Evolutionary conservation across 2,888 invertebrate species (phyloP).

Genomic region (Macrosiphum euphorbiae): DNA sequence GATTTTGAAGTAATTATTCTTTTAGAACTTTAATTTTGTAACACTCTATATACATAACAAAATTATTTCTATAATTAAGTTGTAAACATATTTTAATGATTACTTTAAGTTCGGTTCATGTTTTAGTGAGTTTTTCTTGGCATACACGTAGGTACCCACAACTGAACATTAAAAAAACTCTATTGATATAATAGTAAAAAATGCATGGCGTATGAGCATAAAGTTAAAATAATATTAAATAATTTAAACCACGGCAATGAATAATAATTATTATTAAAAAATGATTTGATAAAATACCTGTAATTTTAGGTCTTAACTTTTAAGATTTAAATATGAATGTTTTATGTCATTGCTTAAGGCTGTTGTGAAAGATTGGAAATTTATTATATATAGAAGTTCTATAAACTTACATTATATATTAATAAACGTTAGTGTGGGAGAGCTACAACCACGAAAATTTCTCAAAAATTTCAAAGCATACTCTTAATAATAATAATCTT

Average conservation of each 20-base stretch:
- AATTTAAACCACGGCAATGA: background rate
- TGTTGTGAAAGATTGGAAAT: background rate
- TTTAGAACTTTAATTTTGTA: background rate
- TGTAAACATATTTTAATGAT: background rate
- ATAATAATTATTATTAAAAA: background rate
- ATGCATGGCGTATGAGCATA: background rate
- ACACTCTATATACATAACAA: background rate
- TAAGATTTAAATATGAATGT: background rate
- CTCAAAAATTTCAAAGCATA: background rate
- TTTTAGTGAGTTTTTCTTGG: background rate
- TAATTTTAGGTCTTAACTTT: background rate
- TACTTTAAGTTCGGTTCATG: background rate
- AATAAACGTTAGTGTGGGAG: background rate
- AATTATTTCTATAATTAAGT: background rate
- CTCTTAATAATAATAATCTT: background rate
- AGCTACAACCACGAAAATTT: background rate
- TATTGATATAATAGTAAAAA: background rate
- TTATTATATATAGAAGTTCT: background rate
- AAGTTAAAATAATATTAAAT: background rate
- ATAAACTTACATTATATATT: background rate
- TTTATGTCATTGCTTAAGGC: background rate
- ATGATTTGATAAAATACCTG: background rate
- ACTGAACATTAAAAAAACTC: background rate
- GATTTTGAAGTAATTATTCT: background rate
- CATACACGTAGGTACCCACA: background rate